Evolutionary conservation across 2,113 vertebrate species (phyloP), one percentile per base, ranked within the genome.

Genomic region (Natator depressus): DNA sequence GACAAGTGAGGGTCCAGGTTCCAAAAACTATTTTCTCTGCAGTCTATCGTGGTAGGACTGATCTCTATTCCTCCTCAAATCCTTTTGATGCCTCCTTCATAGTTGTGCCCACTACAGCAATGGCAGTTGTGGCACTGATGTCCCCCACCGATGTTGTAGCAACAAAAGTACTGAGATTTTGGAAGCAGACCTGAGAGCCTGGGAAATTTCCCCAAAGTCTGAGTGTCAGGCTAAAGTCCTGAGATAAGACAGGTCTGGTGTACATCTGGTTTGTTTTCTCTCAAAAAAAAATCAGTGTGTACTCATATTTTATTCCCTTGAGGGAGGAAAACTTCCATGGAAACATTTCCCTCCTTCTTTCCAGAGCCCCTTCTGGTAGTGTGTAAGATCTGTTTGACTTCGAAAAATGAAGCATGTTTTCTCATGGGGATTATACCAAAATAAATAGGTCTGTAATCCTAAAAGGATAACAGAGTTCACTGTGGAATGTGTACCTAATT

Each of bases 401-500:
- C 72, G 69, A 13, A 38, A 38, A 53, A 51, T 35, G 35, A 92
- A 75, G 80, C 22, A 14, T 72, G 38, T 83, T 97, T 97, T 96
- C 85, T 92, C 20, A 75, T 93, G 85, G 29, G 89, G 86, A 85
- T 95, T 93, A 89, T 85, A 89, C 51, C 46, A 69, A 82, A 88
- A 82, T 88, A 93, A 87, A 91, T 94, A 55, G 22, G 49, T 49
- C 16, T 90, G 87, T 86, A 85, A 75, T 82, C 29, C 79, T 89
- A 59, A 87, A 27, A 84, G 93, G 65, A 13, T 91, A 94, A 35
- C 59, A 35, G 76, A 80, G 76, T 90, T 95, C 87, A 57, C 35
- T 72, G 59, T 93, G 90, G 94, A 95, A 95, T 93, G 93, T 91
- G 5, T 91, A 27, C n/a, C 78, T 94, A 89, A 95, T 94, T 95